Base-by-base conservation (phyloP, 2,888 invertebrate species). In the Cancer borealis region DNA sequence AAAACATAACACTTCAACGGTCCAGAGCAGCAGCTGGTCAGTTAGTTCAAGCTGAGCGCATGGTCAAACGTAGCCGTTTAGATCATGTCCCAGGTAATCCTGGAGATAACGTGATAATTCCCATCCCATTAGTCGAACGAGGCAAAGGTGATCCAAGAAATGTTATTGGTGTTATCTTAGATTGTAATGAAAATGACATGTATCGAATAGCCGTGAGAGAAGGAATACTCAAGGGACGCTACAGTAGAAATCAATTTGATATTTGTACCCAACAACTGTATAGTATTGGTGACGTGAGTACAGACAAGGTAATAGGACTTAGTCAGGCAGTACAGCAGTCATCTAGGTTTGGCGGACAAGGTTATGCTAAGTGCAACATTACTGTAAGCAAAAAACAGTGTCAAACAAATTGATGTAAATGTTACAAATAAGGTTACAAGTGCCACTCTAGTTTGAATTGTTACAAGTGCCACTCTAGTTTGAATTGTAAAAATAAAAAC, bases 391-490 rank as follows among this genome's bases (percentile, higher is more conserved):
- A 92, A 54, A 91, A 66, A 6, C 84, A 92, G n/a, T 92, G 92
- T 54, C 92, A 92, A 92, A 92, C 92, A 92, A 92, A 92, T 92
- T 47, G 84, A 79, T 79, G 84, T 84, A 92, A 92, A 92, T 92
- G 92, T 92, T 79, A 79, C n/a, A 79, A 92, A 92, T n/a, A n/a
- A n/a, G 30, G 84, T 92, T 1, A 79, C 92, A 92, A 92, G 45
- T 54, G 79, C 92, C 92, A 92, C 91, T 91, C 91, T 91, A 91
- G 91, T 91, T 66, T 91, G 39, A 66, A n/a, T n/a, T n/a, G n/a
- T n/a, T n/a, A n/a, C n/a, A n/a, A n/a, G n/a, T n/a, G n/a, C n/a
- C n/a, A n/a, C n/a, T n/a, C n/a, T n/a, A n/a, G n/a, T n/a, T n/a
- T n/a, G n/a, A n/a, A n/a, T n/a, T n/a, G n/a, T n/a, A n/a, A n/a